Base-by-base conservation (phyloP, 2,888 invertebrate genomes). In the Spatulosminthurus flaviceps region DNA sequence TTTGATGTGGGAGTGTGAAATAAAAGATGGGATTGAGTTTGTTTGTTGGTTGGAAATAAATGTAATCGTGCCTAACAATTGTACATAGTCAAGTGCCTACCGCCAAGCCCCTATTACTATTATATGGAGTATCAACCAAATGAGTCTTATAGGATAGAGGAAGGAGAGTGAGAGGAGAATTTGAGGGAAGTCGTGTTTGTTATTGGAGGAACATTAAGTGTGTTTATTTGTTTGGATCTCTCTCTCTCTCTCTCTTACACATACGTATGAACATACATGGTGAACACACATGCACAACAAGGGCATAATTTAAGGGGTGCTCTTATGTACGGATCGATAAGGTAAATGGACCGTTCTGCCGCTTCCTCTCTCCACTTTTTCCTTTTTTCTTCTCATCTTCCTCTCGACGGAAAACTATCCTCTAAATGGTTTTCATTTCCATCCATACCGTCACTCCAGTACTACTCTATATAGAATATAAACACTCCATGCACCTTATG, bases 1-100 rank as follows among this genome's bases (percentile, higher is more conserved):
- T 77, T 77, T 77, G 77, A 77, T 77, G 74, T 61, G 70, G 77
- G 70, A 77, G 77, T 77, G 77, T 77, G 77, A 77, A 77, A 77
- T 77, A 69, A 69, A 70, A 70, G 67, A 70, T 60, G 70, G 77
- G 77, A 77, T 77, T 77, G 67, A 77, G 77, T 69, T 77, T 74
- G 60, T 71, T 34, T 43, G 22, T 43, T 43, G 29, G 71, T 22
- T 71, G 24, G 71, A 21, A 41, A 28, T 67, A 28, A n/a, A 28
- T 67, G 67, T 67, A 28, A 29, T 28, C 26, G 67, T 26, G 26
- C 29, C 67, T n/a, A 28, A 28, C 28, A 28, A n/a, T 29, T 21
- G 29, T 19, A 67, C 24, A 28, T 16, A 29, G 26, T 28, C 67
- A 26, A 28, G 51, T n/a, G 16, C 51, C 34, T 51, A 13, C 51